phyloP scores from a whole-genome alignment of 2,113 vertebrate genomes.

The Strix aluco region DNA sequence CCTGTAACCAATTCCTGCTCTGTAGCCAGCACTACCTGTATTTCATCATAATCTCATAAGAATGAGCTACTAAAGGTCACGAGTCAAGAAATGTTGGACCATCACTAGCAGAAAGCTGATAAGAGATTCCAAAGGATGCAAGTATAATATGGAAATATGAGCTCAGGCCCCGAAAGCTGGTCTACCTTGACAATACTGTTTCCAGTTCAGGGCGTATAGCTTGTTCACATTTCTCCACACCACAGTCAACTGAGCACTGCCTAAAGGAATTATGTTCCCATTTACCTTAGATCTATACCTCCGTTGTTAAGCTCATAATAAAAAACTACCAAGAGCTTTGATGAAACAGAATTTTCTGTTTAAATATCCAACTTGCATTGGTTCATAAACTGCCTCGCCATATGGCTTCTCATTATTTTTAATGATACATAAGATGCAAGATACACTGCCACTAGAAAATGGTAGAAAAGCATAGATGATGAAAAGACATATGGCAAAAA shows the following conservation, averaged over 20 bases:
- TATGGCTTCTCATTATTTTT: not conserved
- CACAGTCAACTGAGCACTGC: not conserved
- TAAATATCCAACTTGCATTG: not conserved
- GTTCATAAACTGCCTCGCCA: not conserved
- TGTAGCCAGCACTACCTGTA: not conserved
- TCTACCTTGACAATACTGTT: not conserved
- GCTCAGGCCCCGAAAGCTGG: not conserved
- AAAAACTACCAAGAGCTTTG: not conserved
- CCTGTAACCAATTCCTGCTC: not conserved
- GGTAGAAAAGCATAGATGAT: not conserved
- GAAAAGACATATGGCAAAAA: not conserved
- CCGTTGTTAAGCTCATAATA: not conserved
- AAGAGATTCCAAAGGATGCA: not conserved
- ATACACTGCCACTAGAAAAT: not conserved
- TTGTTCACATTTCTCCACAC: accelerated
- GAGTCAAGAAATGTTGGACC: not conserved
- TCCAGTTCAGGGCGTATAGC: not conserved
- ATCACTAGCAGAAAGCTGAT: not conserved
- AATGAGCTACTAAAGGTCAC: not conserved
- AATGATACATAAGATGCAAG: not conserved
- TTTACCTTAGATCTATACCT: not conserved
- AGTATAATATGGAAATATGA: not conserved
- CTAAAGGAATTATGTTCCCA: not conserved
- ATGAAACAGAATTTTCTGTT: not conserved
- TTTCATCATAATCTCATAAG: not conserved